Percentiles rank a stretch among this genome's conserved stretches.
These are phyloP conservation scores for Sander lucioperca DNA, from an alignment of 2,113 vertebrate species.

Conservation along the genomic window DNA sequence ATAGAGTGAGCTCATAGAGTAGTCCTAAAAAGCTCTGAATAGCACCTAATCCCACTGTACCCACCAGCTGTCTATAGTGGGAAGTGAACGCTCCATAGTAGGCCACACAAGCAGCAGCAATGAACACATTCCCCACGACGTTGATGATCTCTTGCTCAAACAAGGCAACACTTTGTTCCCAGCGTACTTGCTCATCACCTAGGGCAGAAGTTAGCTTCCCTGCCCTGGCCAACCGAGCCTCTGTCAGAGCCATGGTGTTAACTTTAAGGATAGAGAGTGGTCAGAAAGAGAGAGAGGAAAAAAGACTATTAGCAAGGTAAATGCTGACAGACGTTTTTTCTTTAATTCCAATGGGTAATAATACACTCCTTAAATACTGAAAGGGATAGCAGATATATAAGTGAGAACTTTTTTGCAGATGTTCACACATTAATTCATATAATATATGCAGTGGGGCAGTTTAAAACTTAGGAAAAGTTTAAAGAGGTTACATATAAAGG, in stretches of 20 bases:
- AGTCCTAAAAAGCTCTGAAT: neutral
- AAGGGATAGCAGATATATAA: neutral
- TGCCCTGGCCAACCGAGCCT: constrained; percentile 84
- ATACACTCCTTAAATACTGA: neutral
- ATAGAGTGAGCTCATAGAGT: neutral
- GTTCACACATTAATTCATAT: neutral
- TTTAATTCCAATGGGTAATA: neutral
- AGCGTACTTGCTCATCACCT: constrained; percentile 88
- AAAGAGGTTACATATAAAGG: neutral
- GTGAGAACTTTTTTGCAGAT: neutral
- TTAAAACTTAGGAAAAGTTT: neutral
- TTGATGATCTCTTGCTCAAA: constrained; percentile 88
- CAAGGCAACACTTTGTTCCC: constrained; percentile 86
- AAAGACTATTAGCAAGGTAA: neutral
- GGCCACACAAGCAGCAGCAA: constrained; percentile 89
- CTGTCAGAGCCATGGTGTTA: constrained; percentile 86
- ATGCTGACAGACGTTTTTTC: neutral
- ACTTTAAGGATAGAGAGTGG: constrained; percentile 65
- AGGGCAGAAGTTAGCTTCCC: constrained; percentile 87
- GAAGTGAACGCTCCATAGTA: constrained; percentile 90
- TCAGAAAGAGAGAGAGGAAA: neutral
- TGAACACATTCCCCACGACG: constrained; percentile 89
- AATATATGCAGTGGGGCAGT: neutral
- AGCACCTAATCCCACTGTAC: constrained; percentile 5
- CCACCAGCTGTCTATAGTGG: constrained; percentile 86